Percentiles rank a stretch among this genome's conserved stretches.
phyloP scores from a whole-genome alignment of 37 sponge, comb jelly and placozoan species.

The Eunapius fragilis region DNA sequence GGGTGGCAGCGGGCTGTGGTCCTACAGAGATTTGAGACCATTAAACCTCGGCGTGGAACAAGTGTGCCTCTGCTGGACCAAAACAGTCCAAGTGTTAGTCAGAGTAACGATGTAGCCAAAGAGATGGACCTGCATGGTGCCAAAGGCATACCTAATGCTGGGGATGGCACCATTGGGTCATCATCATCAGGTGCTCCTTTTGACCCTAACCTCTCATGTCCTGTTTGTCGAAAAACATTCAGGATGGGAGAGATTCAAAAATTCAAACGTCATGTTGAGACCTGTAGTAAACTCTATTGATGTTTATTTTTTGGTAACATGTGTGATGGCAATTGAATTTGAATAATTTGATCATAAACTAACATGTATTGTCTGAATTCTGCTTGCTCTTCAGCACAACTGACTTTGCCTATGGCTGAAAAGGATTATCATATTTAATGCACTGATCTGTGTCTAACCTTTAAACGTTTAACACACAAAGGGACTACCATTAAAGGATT shows the following conservation, averaged over 20 bases:
- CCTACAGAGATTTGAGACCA: too few relatives aligned
- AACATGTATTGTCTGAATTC: too few relatives aligned
- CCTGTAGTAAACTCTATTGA: not conserved
- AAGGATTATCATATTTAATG: too few relatives aligned
- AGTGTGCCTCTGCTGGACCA: not conserved
- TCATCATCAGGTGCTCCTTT: constrained; percentile 1
- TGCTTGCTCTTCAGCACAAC: too few relatives aligned
- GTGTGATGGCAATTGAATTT: too few relatives aligned
- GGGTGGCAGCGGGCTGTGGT: too few relatives aligned
- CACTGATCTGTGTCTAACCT: too few relatives aligned
- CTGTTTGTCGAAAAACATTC: constrained; percentile 18
- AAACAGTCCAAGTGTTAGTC: not conserved
- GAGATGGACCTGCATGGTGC: not conserved
- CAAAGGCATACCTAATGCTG: not conserved
- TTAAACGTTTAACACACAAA: too few relatives aligned
- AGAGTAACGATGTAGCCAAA: not conserved
- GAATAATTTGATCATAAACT: too few relatives aligned
- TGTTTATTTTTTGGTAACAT: too few relatives aligned
- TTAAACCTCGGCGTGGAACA: not conserved
- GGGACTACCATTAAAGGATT: too few relatives aligned
- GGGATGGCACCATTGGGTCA: not conserved
- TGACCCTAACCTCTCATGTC: constrained; percentile 52
- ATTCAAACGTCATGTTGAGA: constrained; percentile 15
- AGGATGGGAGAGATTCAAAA: constrained; percentile 53
- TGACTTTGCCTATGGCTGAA: too few relatives aligned